phyloP scores from a whole-genome alignment of 2,113 vertebrate genomes.

The Carollia perspicillata region DNA sequence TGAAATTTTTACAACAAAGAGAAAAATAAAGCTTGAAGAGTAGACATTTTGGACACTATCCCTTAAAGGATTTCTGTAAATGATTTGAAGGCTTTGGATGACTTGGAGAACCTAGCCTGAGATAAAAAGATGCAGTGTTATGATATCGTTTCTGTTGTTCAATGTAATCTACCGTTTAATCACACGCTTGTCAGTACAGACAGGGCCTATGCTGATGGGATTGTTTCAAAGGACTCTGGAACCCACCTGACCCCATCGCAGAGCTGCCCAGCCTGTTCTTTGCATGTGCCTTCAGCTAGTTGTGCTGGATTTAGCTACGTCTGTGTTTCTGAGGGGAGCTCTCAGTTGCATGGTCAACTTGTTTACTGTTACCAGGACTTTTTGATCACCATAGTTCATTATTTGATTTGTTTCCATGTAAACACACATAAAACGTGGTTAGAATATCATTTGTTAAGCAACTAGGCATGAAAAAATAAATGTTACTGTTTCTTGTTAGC shows the following conservation, averaged over 20 bases:
- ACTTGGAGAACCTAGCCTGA: conserved; percentile 35
- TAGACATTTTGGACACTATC: conserved; percentile 24
- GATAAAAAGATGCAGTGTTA: conserved; percentile 59
- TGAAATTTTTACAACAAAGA: conserved; percentile 18
- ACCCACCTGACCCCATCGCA: conserved; percentile 41
- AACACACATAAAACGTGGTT: conserved; percentile 52
- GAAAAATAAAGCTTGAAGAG: background rate
- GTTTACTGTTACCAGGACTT: conserved; percentile 52
- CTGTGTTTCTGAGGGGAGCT: conserved; percentile 60
- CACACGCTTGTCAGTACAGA: conserved; percentile 35
- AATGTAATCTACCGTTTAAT: conserved; percentile 55
- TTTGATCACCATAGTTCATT: conserved; percentile 42
- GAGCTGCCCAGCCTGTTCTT: conserved; percentile 75
- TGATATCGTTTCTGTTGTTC: conserved; percentile 43
- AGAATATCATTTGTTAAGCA: conserved; percentile 60
- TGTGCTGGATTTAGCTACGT: conserved; percentile 42
- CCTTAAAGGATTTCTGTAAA: conserved; percentile 56
- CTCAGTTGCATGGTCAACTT: conserved; percentile 71
- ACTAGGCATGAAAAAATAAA: conserved; percentile 57
- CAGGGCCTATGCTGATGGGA: conserved; percentile 43
- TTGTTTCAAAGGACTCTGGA: conserved; percentile 53
- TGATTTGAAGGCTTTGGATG: conserved; percentile 46
- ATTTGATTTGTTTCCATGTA: conserved; percentile 65
- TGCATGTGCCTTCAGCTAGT: conserved; percentile 73
- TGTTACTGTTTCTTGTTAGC: conserved; percentile 66